A percentile compares a stretch with the other conserved stretches of the same genome.
Evolutionary conservation across 2,797 vertebrate genomes (phyloP).

Genomic region (Rhabdophis nuchalis): DNA sequence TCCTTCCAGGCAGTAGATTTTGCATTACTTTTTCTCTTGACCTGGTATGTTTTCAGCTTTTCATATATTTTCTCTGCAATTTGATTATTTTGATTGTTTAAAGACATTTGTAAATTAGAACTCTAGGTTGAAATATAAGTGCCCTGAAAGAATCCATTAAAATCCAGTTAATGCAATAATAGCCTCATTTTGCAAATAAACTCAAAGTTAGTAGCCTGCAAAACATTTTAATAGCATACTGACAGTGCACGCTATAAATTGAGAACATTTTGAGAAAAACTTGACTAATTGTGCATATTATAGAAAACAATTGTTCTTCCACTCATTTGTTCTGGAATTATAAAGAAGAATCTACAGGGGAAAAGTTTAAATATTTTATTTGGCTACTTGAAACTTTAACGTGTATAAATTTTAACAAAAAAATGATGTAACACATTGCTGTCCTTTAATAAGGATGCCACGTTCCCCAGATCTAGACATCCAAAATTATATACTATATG

Average conservation of each 20-base stretch:
- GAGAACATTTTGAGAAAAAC: background rate
- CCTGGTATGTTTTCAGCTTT: conserved; percentile 28
- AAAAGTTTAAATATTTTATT: background rate
- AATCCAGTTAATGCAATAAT: background rate
- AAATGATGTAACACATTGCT: background rate
- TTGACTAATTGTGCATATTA: background rate
- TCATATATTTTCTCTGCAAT: conserved; percentile 18
- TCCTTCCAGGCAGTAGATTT: background rate
- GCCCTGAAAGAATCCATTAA: conserved; percentile 1
- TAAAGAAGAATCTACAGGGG: background rate
- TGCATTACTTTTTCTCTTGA: conserved; percentile 47
- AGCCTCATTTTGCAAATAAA: background rate
- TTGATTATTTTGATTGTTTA: conserved; percentile 52
- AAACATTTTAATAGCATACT: background rate
- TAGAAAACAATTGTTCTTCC: background rate
- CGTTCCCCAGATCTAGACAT: background rate
- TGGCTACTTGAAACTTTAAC: background rate
- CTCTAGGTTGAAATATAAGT: conserved; percentile 27
- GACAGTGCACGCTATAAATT: background rate
- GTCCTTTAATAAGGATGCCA: background rate
- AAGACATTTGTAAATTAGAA: conserved; percentile 47
- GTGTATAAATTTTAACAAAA: background rate
- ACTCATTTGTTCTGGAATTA: background rate
- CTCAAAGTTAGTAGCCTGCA: background rate
- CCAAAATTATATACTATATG: background rate